Percentiles rank a stretch among this genome's conserved stretches.
These are phyloP conservation scores for Hozukius guyotensis DNA, from an alignment of 2,797 vertebrate species.

Conservation along the genomic window DNA sequence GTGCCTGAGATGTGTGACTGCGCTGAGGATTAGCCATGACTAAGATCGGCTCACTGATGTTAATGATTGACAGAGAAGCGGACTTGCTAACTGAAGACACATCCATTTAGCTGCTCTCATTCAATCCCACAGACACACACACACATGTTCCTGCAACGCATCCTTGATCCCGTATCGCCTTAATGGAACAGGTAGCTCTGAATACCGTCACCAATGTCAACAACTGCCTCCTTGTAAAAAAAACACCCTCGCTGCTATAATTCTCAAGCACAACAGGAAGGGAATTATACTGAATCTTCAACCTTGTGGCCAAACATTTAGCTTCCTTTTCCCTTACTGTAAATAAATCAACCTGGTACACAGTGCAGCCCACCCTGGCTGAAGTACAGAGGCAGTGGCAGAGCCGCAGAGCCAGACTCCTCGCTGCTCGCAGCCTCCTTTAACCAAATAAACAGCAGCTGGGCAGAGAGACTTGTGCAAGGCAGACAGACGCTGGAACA, in stretches of 20 bases:
- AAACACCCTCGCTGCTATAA: conserved; percentile 34
- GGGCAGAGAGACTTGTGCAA: conserved; percentile 12
- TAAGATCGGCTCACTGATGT: conserved; percentile 42
- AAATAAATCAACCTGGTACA: conserved; percentile 57
- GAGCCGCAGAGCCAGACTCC: conserved; percentile 20
- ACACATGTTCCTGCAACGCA: conserved; percentile 7
- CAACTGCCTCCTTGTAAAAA: conserved; percentile 41
- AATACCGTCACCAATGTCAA: conserved; percentile 40
- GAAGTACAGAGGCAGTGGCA: conserved; percentile 18
- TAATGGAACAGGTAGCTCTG: conserved; percentile 47
- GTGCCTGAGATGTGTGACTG: conserved; percentile 25
- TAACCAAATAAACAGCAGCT: conserved; percentile 67
- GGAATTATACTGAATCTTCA: conserved; percentile 50
- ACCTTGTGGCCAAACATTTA: conserved; percentile 63
- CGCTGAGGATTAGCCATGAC: conserved; percentile 23
- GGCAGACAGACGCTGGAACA: conserved; percentile 23
- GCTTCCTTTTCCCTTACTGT: conserved; percentile 53
- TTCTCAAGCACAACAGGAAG: conserved; percentile 54
- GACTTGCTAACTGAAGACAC: conserved; percentile 46
- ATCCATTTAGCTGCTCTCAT: conserved; percentile 15
- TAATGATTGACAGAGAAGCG: conserved; percentile 71
- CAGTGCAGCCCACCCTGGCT: conserved; percentile 21
- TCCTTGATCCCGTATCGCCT: not conserved
- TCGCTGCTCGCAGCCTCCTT: conserved; percentile 43
- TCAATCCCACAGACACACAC: conserved; percentile 11